Conservation (phyloP, 2,113 vertebrate species). For the Chaetodon auriga region DNA sequence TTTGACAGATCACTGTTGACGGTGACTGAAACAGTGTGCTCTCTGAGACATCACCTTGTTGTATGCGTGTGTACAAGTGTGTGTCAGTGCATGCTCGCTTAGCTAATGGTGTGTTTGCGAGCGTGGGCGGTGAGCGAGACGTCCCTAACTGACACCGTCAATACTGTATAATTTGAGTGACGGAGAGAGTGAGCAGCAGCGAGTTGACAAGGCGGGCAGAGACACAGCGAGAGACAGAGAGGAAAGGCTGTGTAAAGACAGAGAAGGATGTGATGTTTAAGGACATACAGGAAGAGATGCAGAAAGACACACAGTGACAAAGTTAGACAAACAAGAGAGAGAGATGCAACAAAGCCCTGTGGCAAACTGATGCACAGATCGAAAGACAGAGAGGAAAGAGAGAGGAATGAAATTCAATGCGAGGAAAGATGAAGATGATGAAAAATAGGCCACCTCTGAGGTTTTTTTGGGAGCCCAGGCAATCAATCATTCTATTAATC, state of each 20-base stretch:
- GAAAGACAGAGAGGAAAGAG: conserved; percentile 52
- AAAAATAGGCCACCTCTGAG: conserved; percentile 72
- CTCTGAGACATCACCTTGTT: conserved; percentile 1
- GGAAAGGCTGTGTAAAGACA: conserved; percentile 31
- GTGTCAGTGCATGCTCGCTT: not conserved
- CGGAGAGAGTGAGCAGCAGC: conserved; percentile 18
- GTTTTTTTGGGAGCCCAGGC: conserved; percentile 32
- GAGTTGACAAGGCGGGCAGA: conserved; percentile 15
- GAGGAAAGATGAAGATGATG: conserved; percentile 67
- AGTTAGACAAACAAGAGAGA: conserved; percentile 40
- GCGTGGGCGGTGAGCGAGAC: conserved; percentile 38
- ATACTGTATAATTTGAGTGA: conserved; percentile 55
- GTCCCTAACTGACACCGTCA: conserved; percentile 55
- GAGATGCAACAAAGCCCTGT: conserved; percentile 12
- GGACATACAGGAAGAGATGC: conserved; percentile 26
- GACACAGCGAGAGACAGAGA: conserved; percentile 17
- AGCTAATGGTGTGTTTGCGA: conserved; percentile 51
- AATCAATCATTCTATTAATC: conserved; percentile 81
- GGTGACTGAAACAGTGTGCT: conserved; percentile 35
- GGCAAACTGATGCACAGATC: conserved; percentile 56
- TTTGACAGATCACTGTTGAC: conserved; percentile 42
- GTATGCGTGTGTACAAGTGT: not conserved
- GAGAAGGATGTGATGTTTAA: conserved; percentile 21
- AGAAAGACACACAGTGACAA: conserved; percentile 39
- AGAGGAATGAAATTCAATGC: conserved; percentile 54